Percentiles rank a stretch among this genome's conserved stretches.
Evolutionary conservation across 2,113 vertebrate genomes (phyloP).

Genomic region (Dromaius novaehollandiae): DNA sequence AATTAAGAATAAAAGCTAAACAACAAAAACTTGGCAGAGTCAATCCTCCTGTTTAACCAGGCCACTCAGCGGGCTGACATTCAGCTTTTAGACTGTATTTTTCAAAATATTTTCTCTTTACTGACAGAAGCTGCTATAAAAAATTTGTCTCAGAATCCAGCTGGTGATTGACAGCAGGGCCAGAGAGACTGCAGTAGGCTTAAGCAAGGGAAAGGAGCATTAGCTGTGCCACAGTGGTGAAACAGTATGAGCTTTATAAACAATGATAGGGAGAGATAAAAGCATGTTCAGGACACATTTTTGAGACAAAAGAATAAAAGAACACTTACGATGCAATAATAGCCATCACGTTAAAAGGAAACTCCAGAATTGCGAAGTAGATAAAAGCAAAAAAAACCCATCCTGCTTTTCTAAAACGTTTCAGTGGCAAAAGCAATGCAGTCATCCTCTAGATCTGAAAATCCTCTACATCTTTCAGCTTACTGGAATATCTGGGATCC

Average conservation of each 20-base stretch:
- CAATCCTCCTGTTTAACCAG: conserved; percentile 21
- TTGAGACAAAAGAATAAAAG: not conserved
- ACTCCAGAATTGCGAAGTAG: not conserved
- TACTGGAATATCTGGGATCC: not conserved
- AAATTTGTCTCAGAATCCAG: conserved; percentile 13
- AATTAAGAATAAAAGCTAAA: not conserved
- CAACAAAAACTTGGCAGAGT: conserved; percentile 20
- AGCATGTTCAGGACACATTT: fast-evolving
- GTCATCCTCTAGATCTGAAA: not conserved
- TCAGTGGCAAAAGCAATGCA: not conserved
- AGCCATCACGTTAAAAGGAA: not conserved
- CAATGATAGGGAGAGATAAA: not conserved
- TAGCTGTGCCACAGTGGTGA: not conserved
- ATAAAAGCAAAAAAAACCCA: not conserved
- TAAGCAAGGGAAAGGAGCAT: not conserved
- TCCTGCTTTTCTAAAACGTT: not conserved
- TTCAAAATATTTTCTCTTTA: conserved; percentile 61
- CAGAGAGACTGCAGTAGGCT: conserved; percentile 22
- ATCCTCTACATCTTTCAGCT: not conserved
- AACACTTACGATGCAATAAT: not conserved
- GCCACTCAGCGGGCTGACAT: conserved; percentile 1
- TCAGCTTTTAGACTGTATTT: conserved; percentile 32
- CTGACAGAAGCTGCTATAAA: conserved; percentile 52
- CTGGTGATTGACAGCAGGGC: conserved; percentile 38
- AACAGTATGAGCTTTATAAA: not conserved